phyloP scores from a whole-genome alignment of 37 sponge, comb jelly and placozoan genomes.

The Ephydatia muelleri region DNA sequence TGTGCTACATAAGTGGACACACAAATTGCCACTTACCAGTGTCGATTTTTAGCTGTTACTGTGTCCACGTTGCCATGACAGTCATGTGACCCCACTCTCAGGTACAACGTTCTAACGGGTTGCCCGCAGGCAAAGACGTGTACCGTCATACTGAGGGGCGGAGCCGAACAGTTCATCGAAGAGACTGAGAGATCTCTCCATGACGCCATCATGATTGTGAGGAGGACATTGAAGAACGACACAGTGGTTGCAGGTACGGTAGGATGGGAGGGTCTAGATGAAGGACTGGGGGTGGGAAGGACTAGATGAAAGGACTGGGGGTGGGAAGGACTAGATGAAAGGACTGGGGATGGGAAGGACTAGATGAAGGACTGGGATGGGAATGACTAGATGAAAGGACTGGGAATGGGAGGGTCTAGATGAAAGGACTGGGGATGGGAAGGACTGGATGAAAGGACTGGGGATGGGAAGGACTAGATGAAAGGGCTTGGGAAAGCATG shows the following conservation, averaged over 20 bases:
- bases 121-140: slow-evolving; percentile 98
- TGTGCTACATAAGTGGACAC: too few species aligned
- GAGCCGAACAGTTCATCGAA: slow-evolving; percentile 99
- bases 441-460: too few species aligned
- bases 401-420: neutral
- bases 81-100: neutral
- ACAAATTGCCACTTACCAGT: too few species aligned
- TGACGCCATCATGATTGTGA: slow-evolving; percentile 99
- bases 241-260: slow-evolving; percentile 90
- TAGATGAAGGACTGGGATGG: too few species aligned
- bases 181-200: slow-evolving; percentile 99
- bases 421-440: neutral
- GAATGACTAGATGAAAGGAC: too few species aligned
- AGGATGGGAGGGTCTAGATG: neutral
- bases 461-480: neutral
- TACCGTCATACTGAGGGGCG: slow-evolving; percentile 94
- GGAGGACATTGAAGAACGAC: slow-evolving; percentile 96
- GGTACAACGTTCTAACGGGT: slow-evolving; percentile 96
- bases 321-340: neutral
- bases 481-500: neutral
- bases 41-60: too few species aligned
- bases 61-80: too few species aligned
- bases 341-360: neutral
- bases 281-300: neutral
- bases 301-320: too few species aligned